A percentile compares a stretch with the other conserved stretches of the same genome.
Conservation (phyloP, 2,113 vertebrate species). For the Chloebia gouldiae region DNA sequence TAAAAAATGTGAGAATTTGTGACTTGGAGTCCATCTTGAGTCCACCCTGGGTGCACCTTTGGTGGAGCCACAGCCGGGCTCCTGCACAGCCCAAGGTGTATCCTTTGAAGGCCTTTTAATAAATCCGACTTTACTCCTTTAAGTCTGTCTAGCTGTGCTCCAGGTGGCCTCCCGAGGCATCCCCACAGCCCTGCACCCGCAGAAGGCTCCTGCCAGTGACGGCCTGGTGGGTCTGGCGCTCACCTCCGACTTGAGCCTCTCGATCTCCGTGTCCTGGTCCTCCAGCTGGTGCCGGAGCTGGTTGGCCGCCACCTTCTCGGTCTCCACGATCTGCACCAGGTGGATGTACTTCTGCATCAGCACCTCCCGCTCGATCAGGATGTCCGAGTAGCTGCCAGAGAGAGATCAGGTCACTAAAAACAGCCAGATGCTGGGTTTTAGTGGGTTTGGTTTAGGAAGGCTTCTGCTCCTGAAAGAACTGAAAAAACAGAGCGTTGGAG, state of each 20-base stretch:
- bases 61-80: fast-evolving
- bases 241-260: constrained; percentile 95
- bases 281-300: constrained; percentile 94
- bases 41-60: no score
- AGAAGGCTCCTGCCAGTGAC: neutral
- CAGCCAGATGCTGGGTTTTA: neutral
- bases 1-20: fast-evolving
- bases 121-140: neutral
- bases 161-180: neutral
- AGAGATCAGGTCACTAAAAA: constrained; percentile 3
- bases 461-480: neutral
- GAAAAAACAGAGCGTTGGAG: neutral
- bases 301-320: constrained; percentile 83
- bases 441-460: neutral
- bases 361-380: constrained; percentile 82
- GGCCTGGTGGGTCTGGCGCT: neutral
- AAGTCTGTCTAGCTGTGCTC: neutral
- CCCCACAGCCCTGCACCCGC: neutral
- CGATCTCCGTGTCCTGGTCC: constrained; percentile 95
- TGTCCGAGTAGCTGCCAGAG: constrained; percentile 78
- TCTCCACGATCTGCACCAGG: constrained; percentile 84
- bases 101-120: neutral
- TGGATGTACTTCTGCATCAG: constrained; percentile 87
- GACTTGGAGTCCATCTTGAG: no score
- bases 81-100: neutral